A percentile compares a stretch with the other conserved stretches of the same genome.
Evolutionary conservation across 2,797 vertebrate species (phyloP).

Genomic region (Brachymystax lenok): DNA sequence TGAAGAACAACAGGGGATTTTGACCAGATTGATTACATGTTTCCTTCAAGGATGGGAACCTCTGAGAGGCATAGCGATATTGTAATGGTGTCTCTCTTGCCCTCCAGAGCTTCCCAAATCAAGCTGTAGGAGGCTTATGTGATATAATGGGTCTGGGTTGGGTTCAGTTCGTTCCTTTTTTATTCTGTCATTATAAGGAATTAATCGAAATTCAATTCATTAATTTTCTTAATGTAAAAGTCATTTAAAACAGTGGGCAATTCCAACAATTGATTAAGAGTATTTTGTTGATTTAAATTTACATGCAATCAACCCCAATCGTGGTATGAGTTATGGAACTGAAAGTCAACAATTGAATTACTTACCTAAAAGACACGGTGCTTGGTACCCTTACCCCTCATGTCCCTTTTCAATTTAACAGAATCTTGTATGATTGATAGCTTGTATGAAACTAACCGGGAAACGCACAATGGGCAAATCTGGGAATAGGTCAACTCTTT

Average conservation of each 20-base stretch:
- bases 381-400: slow-evolving; percentile 23
- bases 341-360: neutral
- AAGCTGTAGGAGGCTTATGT: slow-evolving; percentile 51
- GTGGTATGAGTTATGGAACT: neutral
- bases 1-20: slow-evolving; percentile 37
- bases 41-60: slow-evolving; percentile 32
- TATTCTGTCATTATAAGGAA: neutral
- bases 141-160: slow-evolving; percentile 42
- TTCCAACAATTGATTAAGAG: neutral
- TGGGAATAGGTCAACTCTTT: slow-evolving; percentile 46
- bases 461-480: slow-evolving; percentile 72
- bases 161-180: slow-evolving; percentile 25
- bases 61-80: neutral
- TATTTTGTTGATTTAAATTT: neutral
- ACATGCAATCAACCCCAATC: neutral
- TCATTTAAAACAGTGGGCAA: neutral
- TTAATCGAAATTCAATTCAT: neutral
- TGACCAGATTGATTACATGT: slow-evolving; percentile 19
- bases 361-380: neutral
- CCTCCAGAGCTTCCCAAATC: slow-evolving; percentile 36
- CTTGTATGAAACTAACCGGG: slow-evolving; percentile 48
- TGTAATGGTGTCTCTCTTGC: slow-evolving; percentile 21
- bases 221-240: neutral
- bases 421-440: slow-evolving; percentile 30
- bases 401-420: slow-evolving; percentile 30